Evolutionary conservation across 37 sponge, comb jelly and placozoan genomes (phyloP).

Genomic region (Spongilla lacustris): DNA sequence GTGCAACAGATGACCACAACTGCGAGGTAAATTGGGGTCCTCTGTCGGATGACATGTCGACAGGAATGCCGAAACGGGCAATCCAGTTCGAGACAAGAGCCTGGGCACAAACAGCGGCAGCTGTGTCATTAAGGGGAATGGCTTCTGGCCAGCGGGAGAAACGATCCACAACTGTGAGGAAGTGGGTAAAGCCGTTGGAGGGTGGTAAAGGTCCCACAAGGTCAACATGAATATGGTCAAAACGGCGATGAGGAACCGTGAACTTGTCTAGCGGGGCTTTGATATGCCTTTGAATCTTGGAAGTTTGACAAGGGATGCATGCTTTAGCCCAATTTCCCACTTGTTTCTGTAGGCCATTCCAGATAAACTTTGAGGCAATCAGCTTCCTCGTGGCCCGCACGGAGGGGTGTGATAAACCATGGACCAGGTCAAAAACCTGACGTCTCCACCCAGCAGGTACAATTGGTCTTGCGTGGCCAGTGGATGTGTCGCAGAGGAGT

Average conservation of each 20-base stretch:
- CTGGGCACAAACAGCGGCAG: conserved; percentile 8
- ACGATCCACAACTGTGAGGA: conserved; percentile 19
- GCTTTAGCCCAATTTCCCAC: conserved; percentile 25
- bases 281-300: too few species aligned
- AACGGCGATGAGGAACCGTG: background rate
- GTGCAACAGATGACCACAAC: conserved; percentile 16
- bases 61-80: conserved; percentile 21
- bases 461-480: conserved; percentile 26
- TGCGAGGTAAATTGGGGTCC: too few species aligned
- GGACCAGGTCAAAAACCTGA: conserved; percentile 26
- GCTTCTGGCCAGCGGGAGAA: conserved; percentile 40
- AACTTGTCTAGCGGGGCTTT: background rate
- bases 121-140: conserved; percentile 47
- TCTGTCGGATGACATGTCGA: conserved; percentile 32
- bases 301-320: too few species aligned
- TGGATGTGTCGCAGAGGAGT: too few species aligned
- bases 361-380: background rate
- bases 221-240: too few species aligned
- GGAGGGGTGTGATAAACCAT: conserved; percentile 23
- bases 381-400: too few species aligned
- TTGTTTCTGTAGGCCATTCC: conserved; percentile 25
- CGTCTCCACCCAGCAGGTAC: conserved; percentile 17
- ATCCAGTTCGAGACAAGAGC: conserved; percentile 13
- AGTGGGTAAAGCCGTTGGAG: too few species aligned
- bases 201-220: conserved; percentile 17